These are phyloP conservation scores for Caenorhabditis sp. DNA, from an alignment of 2,888 invertebrate genomes.

Conservation along the genomic window DNA sequence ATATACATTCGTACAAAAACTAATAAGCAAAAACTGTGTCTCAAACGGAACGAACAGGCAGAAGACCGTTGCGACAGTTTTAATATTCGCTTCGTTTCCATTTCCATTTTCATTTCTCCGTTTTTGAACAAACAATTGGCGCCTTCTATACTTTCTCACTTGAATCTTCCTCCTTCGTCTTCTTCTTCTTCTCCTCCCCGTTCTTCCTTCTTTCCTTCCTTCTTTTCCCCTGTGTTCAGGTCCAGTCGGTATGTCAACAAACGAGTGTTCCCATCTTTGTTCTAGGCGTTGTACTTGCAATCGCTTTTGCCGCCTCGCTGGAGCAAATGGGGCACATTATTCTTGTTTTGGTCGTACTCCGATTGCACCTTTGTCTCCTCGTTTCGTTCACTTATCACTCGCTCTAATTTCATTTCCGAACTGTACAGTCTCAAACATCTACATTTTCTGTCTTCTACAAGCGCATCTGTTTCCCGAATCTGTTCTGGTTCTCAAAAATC, in stretches of 20 bases:
- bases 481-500: slow-evolving; percentile 43
- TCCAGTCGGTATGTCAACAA: slow-evolving; percentile 63
- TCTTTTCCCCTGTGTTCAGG: slow-evolving; percentile 40
- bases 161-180: slow-evolving; percentile 21
- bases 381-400: neutral
- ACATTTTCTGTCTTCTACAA: slow-evolving; percentile 25
- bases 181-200: neutral
- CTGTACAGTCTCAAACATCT: slow-evolving; percentile 29
- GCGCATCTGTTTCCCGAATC: slow-evolving; percentile 21
- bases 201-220: slow-evolving; percentile 12
- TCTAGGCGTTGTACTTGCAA: slow-evolving; percentile 57
- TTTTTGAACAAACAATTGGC: slow-evolving; percentile 61
- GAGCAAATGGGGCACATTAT: slow-evolving; percentile 22
- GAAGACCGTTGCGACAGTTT: slow-evolving; percentile 25
- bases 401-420: neutral
- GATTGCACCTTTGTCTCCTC: neutral
- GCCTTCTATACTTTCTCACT: slow-evolving; percentile 46
- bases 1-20: slow-evolving; percentile 10
- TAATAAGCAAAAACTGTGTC: slow-evolving; percentile 1
- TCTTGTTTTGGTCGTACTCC: slow-evolving; percentile 20
- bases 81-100: slow-evolving; percentile 38
- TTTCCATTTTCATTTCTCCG: slow-evolving; percentile 27
- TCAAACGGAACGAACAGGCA: neutral
- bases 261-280: slow-evolving; percentile 60
- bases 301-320: slow-evolving; percentile 10